These are phyloP conservation scores for Macropis europaea DNA, from an alignment of 2,888 invertebrate species.

Conservation along the genomic window DNA sequence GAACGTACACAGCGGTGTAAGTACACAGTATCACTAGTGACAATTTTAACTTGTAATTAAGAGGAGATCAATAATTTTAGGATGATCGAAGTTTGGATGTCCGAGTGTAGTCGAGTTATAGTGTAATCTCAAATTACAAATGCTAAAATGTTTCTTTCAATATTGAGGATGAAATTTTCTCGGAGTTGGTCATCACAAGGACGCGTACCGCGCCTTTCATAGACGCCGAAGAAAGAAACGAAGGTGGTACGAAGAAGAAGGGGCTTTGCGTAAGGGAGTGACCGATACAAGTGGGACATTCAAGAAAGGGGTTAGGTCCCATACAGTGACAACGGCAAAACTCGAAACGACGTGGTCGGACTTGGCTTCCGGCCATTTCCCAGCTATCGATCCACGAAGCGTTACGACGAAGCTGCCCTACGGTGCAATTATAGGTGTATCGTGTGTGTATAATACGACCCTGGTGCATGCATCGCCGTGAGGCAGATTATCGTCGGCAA, in stretches of 20 bases:
- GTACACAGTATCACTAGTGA: too few relatives aligned
- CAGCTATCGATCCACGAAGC: constrained; percentile 77
- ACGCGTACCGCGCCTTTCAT: too few relatives aligned
- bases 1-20: too few relatives aligned
- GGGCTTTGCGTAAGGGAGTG: constrained; percentile 31
- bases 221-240: neutral
- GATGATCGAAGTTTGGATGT: too few relatives aligned
- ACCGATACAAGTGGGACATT: constrained; percentile 73
- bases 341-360: constrained; percentile 78
- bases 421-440: constrained; percentile 77
- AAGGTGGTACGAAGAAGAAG: neutral
- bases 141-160: too few relatives aligned
- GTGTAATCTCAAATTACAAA: too few relatives aligned
- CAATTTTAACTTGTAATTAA: too few relatives aligned
- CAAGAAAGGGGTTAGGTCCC: constrained; percentile 71
- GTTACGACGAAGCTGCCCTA: constrained; percentile 74
- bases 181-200: too few relatives aligned
- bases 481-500: constrained; percentile 24
- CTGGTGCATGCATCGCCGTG: constrained; percentile 35
- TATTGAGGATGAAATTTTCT: too few relatives aligned
- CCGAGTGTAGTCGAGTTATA: too few relatives aligned
- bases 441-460: constrained; percentile 64
- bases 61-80: too few relatives aligned
- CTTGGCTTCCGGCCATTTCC: constrained; percentile 79
- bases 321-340: constrained; percentile 77